A percentile compares a stretch with the other conserved stretches of the same genome.
These are phyloP conservation scores for Chouioia cunea DNA, from an alignment of 2,888 invertebrate species.

Conservation along the genomic window DNA sequence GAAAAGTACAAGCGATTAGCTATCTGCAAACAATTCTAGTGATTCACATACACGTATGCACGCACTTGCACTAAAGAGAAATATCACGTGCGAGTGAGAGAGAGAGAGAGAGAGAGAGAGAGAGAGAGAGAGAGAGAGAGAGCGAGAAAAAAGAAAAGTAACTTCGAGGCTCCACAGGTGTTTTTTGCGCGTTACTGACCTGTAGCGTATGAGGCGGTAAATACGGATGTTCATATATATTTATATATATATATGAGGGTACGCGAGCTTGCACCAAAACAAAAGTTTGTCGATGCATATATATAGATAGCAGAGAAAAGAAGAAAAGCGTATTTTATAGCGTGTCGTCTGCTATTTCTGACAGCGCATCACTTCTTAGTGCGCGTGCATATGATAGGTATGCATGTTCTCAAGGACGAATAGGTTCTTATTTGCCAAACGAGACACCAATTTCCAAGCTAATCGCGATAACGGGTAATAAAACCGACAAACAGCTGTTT, in stretches of 20 bases:
- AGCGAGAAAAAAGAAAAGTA: too few relatives aligned
- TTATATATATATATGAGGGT: neutral
- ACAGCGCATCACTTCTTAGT: conserved; percentile 9
- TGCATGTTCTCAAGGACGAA: too few relatives aligned
- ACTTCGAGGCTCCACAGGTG: neutral
- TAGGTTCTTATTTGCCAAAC: too few relatives aligned
- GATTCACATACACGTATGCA: too few relatives aligned
- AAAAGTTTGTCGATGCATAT: neutral
- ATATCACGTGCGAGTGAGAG: too few relatives aligned
- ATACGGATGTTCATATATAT: neutral
- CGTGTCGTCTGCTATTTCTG: conserved; percentile 32
- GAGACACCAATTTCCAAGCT: too few relatives aligned
- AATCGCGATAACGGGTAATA: neutral
- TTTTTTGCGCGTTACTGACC: neutral
- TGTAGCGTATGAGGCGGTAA: neutral
- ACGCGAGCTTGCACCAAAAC: neutral
- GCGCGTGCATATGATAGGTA: neutral
- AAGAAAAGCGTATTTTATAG: neutral
- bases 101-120: too few relatives aligned
- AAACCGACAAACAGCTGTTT: too few relatives aligned
- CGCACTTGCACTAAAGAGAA: too few relatives aligned
- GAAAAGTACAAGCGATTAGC: too few relatives aligned
- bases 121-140: too few relatives aligned
- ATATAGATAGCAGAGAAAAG: neutral
- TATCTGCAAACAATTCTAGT: too few relatives aligned